A percentile compares a stretch with the other conserved stretches of the same genome.
phyloP scores from a whole-genome alignment of 1,140 invertebrate genomes.

The Panagrolaimus sp. region DNA sequence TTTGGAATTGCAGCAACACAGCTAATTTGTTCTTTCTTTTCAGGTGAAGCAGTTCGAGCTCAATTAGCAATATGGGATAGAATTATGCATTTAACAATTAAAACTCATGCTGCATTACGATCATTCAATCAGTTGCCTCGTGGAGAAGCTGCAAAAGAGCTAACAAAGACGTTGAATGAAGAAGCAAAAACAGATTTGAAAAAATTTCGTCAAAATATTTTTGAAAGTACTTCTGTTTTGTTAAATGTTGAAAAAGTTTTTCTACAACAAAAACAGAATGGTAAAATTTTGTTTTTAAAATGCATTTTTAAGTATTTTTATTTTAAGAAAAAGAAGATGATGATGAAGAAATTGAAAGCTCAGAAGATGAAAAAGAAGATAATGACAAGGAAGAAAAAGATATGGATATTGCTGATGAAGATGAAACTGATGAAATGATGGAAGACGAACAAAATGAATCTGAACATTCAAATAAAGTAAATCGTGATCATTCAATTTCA shows the following conservation, averaged over 20 bases:
- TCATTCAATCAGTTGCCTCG: conserved; percentile 21
- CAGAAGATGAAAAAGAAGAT: conserved; percentile 15
- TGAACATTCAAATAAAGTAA: conserved; percentile 5
- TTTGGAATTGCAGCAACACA: not conserved
- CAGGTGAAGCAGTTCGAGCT: conserved; percentile 16
- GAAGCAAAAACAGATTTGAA: not conserved
- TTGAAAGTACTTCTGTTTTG: not conserved
- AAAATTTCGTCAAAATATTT: conserved; percentile 4
- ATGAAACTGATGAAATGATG: conserved; percentile 9
- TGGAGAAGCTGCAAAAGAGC: conserved; percentile 5
- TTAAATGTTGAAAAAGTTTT: not conserved
- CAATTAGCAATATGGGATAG: conserved; percentile 19
- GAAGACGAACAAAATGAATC: not conserved
- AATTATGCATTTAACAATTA: conserved; percentile 16
- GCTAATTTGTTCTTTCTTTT: not conserved
- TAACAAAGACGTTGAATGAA: not conserved
- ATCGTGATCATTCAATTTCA: not conserved
- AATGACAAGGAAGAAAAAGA: conserved; percentile 15
- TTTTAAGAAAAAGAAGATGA: not conserved
- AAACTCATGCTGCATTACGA: conserved; percentile 13
- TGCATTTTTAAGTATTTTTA: not conserved
- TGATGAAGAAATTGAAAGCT: conserved; percentile 23
- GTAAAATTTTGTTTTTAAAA: not conserved
- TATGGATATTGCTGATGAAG: not conserved
- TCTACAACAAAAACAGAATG: conserved; percentile 12